Evolutionary conservation across 2,888 invertebrate species (phyloP), one percentile per base, ranked within the genome.

Genomic region (Pachliopta kotzebuea): DNA sequence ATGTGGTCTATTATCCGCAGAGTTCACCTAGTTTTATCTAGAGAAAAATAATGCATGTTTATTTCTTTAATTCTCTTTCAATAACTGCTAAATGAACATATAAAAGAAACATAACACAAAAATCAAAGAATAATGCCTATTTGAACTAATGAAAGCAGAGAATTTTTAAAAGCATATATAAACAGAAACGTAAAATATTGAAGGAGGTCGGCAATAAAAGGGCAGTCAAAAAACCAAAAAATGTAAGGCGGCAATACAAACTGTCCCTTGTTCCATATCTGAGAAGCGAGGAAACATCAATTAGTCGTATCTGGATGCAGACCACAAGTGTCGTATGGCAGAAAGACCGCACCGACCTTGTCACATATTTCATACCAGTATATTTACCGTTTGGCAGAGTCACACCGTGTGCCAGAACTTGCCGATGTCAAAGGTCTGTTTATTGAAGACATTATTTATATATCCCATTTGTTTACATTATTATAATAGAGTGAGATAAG

Each of bases 261-360:
- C 56, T 56, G 42, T 21, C 56, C 57, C 53, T 61, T 60, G 65
- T 65, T 61, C 60, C 60, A 57, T 42, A 50, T 65, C 60, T 52
- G 53, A 56, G 65, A 60, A 42, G 56, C 53, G 45, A 65, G 60
- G 60, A 61, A 65, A 65, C 64, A 65, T 65, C 65, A 61, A 60
- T 64, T 64, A 64, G 59, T 42, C 26, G 50, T 60, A 60, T 64
- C 64, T 64, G 20, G 42, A 26, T 14, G 50, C 60, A 67, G 67
- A 72, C 72, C 74, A 67, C 76, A 71, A 68, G 74, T 75, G 67
- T 78, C 70, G 57, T 63, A 70, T 81, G 69, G 72, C 78, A 76
- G 49, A 71, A 23, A 52, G 52, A 71, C 77, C 79, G 74, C 76
- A 4, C 29, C 65, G 73, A 71, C 81, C 76, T 79, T 77, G 74